Conservation (phyloP, 2,888 invertebrate genomes). For the Drosophila nr. fundita region DNA sequence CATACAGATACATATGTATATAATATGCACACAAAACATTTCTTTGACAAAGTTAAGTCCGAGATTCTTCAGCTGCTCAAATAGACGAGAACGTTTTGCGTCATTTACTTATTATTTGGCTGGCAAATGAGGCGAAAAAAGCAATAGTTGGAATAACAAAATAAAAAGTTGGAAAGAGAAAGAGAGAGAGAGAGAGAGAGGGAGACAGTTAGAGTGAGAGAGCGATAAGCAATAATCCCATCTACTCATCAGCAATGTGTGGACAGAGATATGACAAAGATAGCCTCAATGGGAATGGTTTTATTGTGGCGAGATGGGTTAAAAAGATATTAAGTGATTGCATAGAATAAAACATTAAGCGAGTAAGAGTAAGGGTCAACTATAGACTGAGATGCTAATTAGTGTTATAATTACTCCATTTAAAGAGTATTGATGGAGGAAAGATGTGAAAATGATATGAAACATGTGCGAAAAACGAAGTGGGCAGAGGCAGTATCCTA, state of each 20-base stretch:
- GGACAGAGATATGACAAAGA: not conserved
- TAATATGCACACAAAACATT: not conserved
- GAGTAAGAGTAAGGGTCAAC: not conserved
- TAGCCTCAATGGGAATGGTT: not conserved
- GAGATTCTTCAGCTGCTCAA: not conserved
- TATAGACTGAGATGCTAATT: not conserved
- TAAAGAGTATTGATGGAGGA: not conserved
- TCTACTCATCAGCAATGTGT: not conserved
- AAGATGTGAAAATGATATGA: not conserved
- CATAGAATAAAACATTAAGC: not conserved
- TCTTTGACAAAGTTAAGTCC: constrained; percentile 1
- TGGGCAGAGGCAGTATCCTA: not conserved
- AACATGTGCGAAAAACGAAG: not conserved
- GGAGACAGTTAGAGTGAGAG: not conserved
- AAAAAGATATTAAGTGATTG: not conserved
- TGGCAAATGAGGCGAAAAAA: not conserved
- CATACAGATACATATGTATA: not conserved
- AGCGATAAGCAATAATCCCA: not conserved
- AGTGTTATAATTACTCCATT: not conserved
- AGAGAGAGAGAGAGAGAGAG: not conserved
- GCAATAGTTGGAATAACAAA: not conserved
- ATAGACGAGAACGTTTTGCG: not conserved
- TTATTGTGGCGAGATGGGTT: not conserved
- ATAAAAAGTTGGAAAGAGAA: not conserved
- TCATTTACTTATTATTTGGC: constrained; percentile 1